Conservation (phyloP, 2,888 invertebrate genomes). For the Lithophane semibrunnea region DNA sequence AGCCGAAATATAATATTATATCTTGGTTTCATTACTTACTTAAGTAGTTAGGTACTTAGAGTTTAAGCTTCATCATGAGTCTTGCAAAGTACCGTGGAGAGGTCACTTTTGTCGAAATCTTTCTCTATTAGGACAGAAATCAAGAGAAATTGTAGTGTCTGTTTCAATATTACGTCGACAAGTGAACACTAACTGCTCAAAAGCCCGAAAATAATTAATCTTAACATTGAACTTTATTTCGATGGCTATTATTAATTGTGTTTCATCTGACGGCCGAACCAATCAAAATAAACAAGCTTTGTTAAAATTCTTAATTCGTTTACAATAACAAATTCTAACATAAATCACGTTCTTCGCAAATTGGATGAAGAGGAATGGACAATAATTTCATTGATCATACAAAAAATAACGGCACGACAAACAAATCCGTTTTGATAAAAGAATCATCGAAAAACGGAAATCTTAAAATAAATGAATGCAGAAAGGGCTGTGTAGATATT, state of each 20-base stretch:
- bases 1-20: constrained; percentile 28
- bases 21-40: constrained; percentile 33
- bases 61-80: neutral
- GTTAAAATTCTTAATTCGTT: constrained; percentile 4
- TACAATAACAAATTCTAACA: constrained; percentile 20
- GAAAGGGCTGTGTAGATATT: constrained; percentile 9
- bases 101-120: neutral
- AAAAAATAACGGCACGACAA: constrained; percentile 31
- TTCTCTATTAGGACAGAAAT: neutral
- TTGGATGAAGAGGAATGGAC: constrained; percentile 29
- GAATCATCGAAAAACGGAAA: constrained; percentile 9
- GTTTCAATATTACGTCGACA: neutral
- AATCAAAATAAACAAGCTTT: constrained; percentile 19
- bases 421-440: constrained; percentile 25
- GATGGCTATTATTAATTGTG: neutral
- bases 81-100: neutral
- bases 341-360: constrained; percentile 34
- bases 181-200: neutral
- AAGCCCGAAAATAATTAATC: neutral
- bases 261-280: neutral
- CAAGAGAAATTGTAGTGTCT: neutral
- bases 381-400: constrained; percentile 26
- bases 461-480: constrained; percentile 17
- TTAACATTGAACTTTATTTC: neutral
- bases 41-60: neutral